Evolutionary conservation across 2,888 invertebrate genomes (phyloP), one percentile per base, ranked within the genome.

Genomic region (Ochropleura plecta): DNA sequence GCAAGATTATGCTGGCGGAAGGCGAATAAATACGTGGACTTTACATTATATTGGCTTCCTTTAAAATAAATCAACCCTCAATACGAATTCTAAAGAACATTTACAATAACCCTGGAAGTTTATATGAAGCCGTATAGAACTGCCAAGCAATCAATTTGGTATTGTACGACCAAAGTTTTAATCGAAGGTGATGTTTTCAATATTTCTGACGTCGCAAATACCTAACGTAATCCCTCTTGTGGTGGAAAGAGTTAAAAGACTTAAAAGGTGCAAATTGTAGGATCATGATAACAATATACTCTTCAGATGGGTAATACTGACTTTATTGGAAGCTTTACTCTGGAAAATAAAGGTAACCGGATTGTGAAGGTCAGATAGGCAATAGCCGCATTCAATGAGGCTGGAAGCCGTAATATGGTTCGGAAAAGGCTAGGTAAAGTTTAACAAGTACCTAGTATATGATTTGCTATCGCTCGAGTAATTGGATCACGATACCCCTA

Each of bases 11-110:
- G 10, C 0, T 57, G 20, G 6, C 20, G 18, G 9, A 48, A 42
- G 5, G 20, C 18, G 14, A 46, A 18, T 14, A 20, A 55, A 55
- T 55, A 55, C 55, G 20, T 55, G 10, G 0, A 10, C 14, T 14
- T 4, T 30, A 51, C 60, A 51, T 49, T 46, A 66, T 40, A 74
- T 16, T 18, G 70, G 60, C 64, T 81, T 71, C 76, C 40, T 55
- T 49, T 60, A 12, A 60, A 60, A 60, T 42, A 30, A 16, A 60
- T 42, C 5, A 53, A 59, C 18, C 57, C 63, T 64, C 57, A 20
- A 63, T 16, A 40, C 9, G 49, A n/a, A 44, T 30, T n/a, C 12
- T 14, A 30, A 3, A 57, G 18, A 65, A 69, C 16, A 57, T 48
- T 7, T 20, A 0, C 40, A 18, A 55, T n/a, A 42, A 57, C 6